Percentiles rank a stretch among this genome's conserved stretches.
Conservation (phyloP, 2,113 vertebrate species). For the Chloroceryle aenea region DNA sequence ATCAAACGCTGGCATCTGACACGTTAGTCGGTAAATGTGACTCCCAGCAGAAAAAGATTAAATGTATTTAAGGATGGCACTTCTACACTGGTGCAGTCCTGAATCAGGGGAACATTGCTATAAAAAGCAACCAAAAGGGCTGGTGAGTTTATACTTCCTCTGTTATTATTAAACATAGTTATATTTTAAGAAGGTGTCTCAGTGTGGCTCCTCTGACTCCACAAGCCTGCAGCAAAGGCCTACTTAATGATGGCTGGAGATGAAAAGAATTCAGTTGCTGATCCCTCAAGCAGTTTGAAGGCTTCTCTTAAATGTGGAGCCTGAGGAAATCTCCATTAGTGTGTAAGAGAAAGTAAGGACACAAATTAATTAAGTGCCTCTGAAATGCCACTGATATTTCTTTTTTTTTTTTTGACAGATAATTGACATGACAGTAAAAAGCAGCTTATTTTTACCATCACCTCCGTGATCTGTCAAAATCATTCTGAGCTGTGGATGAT, state of each 20-base stretch:
- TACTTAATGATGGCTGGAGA: neutral
- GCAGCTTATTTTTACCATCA: neutral
- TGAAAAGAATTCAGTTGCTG: slow-evolving; percentile 28
- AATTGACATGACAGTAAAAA: neutral
- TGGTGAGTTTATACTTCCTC: neutral
- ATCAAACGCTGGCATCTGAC: neutral
- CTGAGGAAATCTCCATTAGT: slow-evolving; percentile 7
- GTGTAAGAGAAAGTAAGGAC: neutral
- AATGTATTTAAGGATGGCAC: neutral
- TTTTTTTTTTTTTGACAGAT: neutral
- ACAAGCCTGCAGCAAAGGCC: neutral
- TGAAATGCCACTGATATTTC: neutral
- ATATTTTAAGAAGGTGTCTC: slow-evolving; percentile 1
- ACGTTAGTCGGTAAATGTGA: neutral
- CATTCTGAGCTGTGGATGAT: neutral
- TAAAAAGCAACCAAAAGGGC: neutral
- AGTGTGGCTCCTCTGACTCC: neutral
- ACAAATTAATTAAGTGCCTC: neutral
- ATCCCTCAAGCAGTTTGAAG: neutral
- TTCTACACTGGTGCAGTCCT: neutral
- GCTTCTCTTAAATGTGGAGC: slow-evolving; percentile 6
- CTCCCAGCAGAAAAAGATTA: neutral
- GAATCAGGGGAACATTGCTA: neutral
- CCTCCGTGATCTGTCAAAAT: neutral
- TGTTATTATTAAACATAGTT: slow-evolving; percentile 13